Percentiles rank a stretch among this genome's conserved stretches.
Conservation (phyloP, 2,888 invertebrate genomes). For the Tenthredo livida region DNA sequence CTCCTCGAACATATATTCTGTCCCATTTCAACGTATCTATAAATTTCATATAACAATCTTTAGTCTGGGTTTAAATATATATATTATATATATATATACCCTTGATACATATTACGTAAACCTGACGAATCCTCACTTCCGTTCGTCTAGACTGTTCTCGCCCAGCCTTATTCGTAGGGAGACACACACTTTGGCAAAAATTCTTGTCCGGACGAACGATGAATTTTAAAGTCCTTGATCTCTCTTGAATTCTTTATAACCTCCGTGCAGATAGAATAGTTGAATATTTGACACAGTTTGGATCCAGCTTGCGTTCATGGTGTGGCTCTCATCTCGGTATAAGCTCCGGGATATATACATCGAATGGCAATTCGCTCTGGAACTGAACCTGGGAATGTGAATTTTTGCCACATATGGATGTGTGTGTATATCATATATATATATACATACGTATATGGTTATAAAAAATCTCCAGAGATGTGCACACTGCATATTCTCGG, state of each 20-base stretch:
- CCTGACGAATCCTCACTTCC: constrained; percentile 21
- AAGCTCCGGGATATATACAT: background rate
- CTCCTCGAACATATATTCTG: background rate
- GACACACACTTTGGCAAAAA: constrained; percentile 1
- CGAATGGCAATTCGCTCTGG: background rate
- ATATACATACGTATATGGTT: background rate
- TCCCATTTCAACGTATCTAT: background rate
- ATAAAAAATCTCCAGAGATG: background rate
- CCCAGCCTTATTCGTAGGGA: background rate
- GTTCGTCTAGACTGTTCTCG: constrained; percentile 11
- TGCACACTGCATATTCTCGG: background rate
- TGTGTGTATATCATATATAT: too few species aligned
- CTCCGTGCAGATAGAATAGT: background rate
- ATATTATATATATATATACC: background rate
- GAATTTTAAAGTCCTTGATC: constrained; percentile 29
- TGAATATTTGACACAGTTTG: constrained; percentile 21
- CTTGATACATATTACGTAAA: constrained; percentile 22
- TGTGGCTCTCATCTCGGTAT: background rate
- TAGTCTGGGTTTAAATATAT: background rate
- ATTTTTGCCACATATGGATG: background rate
- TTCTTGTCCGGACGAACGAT: background rate
- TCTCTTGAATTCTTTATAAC: constrained; percentile 14
- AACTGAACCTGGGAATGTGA: background rate
- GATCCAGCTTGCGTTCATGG: background rate
- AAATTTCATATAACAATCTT: constrained; percentile 8